Base-by-base conservation (phyloP, 1,140 invertebrate genomes). In the Centruroides sculpturatus region DNA sequence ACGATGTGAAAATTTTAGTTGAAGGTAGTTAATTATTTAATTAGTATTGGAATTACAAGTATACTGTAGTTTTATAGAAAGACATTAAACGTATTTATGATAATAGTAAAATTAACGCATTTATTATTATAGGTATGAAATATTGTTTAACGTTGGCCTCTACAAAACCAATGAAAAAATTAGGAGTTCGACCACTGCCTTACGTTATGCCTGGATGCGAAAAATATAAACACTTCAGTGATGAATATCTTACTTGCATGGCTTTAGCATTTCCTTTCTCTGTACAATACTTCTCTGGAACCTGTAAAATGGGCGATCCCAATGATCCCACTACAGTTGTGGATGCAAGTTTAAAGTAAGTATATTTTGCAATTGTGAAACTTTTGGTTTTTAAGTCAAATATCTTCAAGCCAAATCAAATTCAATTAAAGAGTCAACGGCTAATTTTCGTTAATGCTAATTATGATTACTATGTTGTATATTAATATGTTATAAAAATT, bases 201-300 rank as follows among this genome's bases (percentile, higher is more conserved):
- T 59, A 41, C 1, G 23, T 66, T 2, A 59, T 85, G 47, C 89
- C 88, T 1, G 86, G 86, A 34, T 92, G 89, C 69, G 82, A 79
- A 63, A 78, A 85, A 54, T 75, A 80, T 35, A 77, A 79, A 64
- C 88, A 89, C 69, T 81, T 80, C 13, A 82, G 82, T 2, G 87
- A 92, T 64, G 79, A 80, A 5, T 92, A 92, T 67, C 84, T 87
- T 77, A n/a, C 11, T 5, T 88, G 86, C 69, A 77, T 84, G 8
- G 81, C 86, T 1, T 71, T 83, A 35, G 85, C 91, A 55, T 66
- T 85, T 9, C 89, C 87, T 0, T 81, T 81, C 49, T 89, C 88
- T 0, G 76, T 85, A 63, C 84, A 87, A 67, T 85, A 89, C 69
- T 83, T 84, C 61, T 74, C 81, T 5, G 77, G 82, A 0, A 76